Percentiles rank a stretch among this genome's conserved stretches.
These are phyloP conservation scores for Bombus vancouverensis DNA, from an alignment of 1,140 invertebrate genomes.

Conservation along the genomic window DNA sequence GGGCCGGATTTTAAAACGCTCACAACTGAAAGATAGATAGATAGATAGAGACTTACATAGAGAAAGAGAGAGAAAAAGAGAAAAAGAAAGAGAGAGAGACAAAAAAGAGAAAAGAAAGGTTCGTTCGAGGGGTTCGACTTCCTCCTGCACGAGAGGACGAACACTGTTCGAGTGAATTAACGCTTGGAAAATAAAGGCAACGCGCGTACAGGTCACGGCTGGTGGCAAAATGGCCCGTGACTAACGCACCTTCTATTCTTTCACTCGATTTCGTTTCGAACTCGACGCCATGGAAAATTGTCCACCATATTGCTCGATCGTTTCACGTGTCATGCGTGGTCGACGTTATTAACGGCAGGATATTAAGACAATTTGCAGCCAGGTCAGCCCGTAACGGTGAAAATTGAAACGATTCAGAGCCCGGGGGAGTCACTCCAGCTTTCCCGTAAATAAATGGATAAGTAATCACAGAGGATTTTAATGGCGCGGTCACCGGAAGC, in stretches of 20 bases:
- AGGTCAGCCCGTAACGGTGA: slow-evolving; percentile 29
- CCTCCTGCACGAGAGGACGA: slow-evolving; percentile 24
- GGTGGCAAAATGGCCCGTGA: slow-evolving; percentile 81
- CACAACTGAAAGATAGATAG: slow-evolving; percentile 44
- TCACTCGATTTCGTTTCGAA: slow-evolving; percentile 55
- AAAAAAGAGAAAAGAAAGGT: slow-evolving; percentile 50
- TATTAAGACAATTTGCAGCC: slow-evolving; percentile 53
- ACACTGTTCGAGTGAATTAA: slow-evolving; percentile 76
- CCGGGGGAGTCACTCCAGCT: neutral
- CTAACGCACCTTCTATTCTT: slow-evolving; percentile 75
- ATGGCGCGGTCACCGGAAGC: slow-evolving; percentile 14
- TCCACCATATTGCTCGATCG: slow-evolving; percentile 76
- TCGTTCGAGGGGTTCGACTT: slow-evolving; percentile 28
- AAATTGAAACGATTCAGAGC: slow-evolving; percentile 55
- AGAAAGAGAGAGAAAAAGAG: neutral
- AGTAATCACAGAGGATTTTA: slow-evolving; percentile 34
- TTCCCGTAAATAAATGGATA: slow-evolving; percentile 27
- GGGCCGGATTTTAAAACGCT: slow-evolving; percentile 77
- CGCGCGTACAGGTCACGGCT: slow-evolving; percentile 79
- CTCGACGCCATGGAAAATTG: slow-evolving; percentile 74
- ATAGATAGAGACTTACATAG: neutral
- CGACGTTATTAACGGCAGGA: slow-evolving; percentile 76
- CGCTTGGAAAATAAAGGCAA: slow-evolving; percentile 74
- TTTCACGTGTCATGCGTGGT: slow-evolving; percentile 25
- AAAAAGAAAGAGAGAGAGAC: rapidly evolving